Evolutionary conservation across 2,797 vertebrate genomes (phyloP), one percentile per base, ranked within the genome.

Genomic region (Chaenodraco wilsoni): DNA sequence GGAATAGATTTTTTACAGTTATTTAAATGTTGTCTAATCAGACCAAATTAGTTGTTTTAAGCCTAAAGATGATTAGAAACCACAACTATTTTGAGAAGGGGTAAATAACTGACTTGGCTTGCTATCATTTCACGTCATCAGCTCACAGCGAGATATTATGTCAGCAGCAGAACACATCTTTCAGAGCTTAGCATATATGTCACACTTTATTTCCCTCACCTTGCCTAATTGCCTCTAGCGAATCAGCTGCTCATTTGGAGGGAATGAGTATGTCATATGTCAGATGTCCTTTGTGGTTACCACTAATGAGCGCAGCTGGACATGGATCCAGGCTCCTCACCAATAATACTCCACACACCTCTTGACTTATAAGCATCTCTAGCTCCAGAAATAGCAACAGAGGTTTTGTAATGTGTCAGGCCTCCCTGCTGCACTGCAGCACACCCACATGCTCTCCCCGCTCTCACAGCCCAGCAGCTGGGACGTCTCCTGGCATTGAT

Each of bases 391-490:
- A 92, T 88, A 87, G 87, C 82, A 88, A 19, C 63, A 61, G 70
- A 66, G 70, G 61, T 84, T 86, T 83, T 81, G 79, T 88, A 83
- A 86, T 13, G 74, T 85, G 83, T 79, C 74, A 78, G 84, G 73
- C 74, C 65, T 90, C 82, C 81, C 79, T 88, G 84, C 91, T 90
- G 87, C 90, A 89, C 73, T 90, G 90, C 86, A 86, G 88, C 85
- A 87, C 87, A 76, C 86, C 86, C 86, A 85, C 84, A 81, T 71
- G 54, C 79, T 79, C 61, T 60, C 54, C 15, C 62, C 54, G 56
- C 69, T 76, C 73, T 80, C 72, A 58, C 67, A 75, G 40, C 64
- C 0, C 19, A 84, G 87, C 69, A 72, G 64, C 81, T 46, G 15
- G 74, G 51, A 81, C 40, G 72, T 69, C 62, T 59, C 43, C 33